A percentile compares a stretch with the other conserved stretches of the same genome.
Evolutionary conservation across 2,888 invertebrate genomes (phyloP).

Genomic region (Ceriagrion tenellum): DNA sequence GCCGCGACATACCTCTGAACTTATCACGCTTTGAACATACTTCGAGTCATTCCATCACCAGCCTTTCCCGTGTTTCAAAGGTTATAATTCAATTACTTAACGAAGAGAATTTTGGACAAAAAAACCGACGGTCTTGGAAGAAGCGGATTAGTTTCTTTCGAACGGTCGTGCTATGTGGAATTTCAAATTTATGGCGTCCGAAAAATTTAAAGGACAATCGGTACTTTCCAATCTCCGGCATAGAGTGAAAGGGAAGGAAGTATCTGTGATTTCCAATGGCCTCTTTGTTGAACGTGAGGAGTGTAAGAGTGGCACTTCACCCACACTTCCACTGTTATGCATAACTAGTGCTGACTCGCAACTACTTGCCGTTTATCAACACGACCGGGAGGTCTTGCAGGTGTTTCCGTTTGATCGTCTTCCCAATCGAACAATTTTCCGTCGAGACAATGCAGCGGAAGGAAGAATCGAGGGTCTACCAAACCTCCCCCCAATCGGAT

Average conservation of each 20-base stretch:
- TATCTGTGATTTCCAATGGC: not conserved
- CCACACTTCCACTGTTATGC: too few species aligned
- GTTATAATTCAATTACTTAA: not conserved
- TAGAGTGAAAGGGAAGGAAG: constrained; percentile 1
- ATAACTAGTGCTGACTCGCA: too few species aligned
- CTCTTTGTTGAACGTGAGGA: not conserved
- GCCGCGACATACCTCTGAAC: not conserved
- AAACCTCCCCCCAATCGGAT: not conserved
- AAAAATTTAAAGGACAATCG: too few species aligned
- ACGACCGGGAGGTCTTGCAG: not conserved
- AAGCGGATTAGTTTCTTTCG: too few species aligned
- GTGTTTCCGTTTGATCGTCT: not conserved
- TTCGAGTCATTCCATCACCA: not conserved
- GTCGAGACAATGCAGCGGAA: not conserved
- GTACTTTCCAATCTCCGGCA: too few species aligned
- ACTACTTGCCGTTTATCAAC: not conserved
- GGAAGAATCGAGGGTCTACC: not conserved
- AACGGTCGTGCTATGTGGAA: too few species aligned
- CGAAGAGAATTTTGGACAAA: too few species aligned
- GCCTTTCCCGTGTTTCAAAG: not conserved
- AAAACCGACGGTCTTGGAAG: too few species aligned
- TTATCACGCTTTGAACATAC: not conserved
- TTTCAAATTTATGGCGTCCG: too few species aligned
- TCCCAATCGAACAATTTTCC: not conserved
- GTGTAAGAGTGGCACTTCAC: too few species aligned